Percentiles rank a stretch among this genome's conserved stretches.
These are phyloP conservation scores for Neolamprologus sp. DNA, from an alignment of 2,113 vertebrate genomes.

Conservation along the genomic window DNA sequence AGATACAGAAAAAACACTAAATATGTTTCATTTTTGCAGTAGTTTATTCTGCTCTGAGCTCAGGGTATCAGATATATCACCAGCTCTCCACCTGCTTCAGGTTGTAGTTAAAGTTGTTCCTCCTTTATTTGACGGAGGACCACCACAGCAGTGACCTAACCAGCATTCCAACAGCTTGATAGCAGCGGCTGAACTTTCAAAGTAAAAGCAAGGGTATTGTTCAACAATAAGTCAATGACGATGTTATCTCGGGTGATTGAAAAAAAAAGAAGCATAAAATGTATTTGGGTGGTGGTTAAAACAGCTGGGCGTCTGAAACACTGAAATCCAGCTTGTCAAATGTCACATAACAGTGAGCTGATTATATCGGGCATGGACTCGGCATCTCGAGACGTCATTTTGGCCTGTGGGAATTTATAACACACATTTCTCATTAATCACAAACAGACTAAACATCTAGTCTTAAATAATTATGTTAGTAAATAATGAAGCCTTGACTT, in stretches of 20 bases:
- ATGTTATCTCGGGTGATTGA: neutral
- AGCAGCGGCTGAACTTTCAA: neutral
- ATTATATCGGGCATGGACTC: rapidly evolving
- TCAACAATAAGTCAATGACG: rapidly evolving
- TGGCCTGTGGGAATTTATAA: neutral
- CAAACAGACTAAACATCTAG: neutral
- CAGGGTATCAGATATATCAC: neutral
- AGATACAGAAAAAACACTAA: neutral
- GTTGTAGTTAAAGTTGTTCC: neutral
- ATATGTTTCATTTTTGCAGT: neutral
- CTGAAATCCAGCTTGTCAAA: neutral
- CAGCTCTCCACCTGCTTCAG: neutral
- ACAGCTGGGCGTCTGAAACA: neutral
- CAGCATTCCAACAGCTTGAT: neutral
- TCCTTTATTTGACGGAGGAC: neutral
- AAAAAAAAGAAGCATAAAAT: rapidly evolving
- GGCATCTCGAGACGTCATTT: neutral
- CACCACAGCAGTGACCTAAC: neutral
- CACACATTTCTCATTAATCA: neutral
- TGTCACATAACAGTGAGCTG: neutral
- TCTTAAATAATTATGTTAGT: neutral
- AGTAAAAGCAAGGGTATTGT: neutral
- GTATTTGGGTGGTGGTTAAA: neutral
- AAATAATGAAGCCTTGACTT: neutral
- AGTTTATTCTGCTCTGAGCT: neutral